phyloP scores from a whole-genome alignment of 2,113 vertebrate genomes.

The Stegostoma tigrinum region DNA sequence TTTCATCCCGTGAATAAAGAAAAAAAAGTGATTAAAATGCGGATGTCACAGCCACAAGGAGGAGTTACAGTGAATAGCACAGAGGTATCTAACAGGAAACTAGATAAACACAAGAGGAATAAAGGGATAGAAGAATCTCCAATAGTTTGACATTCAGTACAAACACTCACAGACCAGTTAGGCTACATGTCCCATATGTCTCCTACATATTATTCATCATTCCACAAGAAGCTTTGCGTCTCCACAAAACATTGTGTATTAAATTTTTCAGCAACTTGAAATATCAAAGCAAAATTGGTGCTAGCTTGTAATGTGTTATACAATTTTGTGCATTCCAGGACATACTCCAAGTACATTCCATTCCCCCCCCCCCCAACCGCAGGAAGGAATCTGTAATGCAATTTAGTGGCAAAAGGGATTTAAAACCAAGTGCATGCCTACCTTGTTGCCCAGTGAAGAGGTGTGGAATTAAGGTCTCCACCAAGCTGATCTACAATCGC shows the following conservation, averaged over 20 bases:
- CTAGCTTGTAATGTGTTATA: not conserved
- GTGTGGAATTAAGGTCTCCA: constrained; percentile 96
- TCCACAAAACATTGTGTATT: not conserved
- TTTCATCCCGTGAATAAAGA: too few species aligned
- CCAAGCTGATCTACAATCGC: constrained; percentile 95
- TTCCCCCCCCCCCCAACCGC: not conserved
- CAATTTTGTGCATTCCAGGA: not conserved
- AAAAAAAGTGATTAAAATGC: not conserved
- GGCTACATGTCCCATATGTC: not conserved
- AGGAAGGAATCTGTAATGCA: not conserved
- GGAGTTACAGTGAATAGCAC: not conserved
- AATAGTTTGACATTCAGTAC: not conserved
- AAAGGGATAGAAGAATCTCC: not conserved
- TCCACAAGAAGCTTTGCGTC: not conserved
- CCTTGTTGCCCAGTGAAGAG: constrained; percentile 98
- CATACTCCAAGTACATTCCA: not conserved
- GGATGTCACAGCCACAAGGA: not conserved
- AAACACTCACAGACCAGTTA: not conserved
- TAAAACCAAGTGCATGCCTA: constrained; percentile 46
- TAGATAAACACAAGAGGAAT: not conserved
- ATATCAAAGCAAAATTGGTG: not conserved
- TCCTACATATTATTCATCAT: not conserved
- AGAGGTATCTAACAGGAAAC: not conserved
- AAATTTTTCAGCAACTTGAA: not conserved
- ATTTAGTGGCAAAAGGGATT: not conserved